phyloP scores from a whole-genome alignment of 2,888 invertebrate genomes.

The Torymus tubicola region DNA sequence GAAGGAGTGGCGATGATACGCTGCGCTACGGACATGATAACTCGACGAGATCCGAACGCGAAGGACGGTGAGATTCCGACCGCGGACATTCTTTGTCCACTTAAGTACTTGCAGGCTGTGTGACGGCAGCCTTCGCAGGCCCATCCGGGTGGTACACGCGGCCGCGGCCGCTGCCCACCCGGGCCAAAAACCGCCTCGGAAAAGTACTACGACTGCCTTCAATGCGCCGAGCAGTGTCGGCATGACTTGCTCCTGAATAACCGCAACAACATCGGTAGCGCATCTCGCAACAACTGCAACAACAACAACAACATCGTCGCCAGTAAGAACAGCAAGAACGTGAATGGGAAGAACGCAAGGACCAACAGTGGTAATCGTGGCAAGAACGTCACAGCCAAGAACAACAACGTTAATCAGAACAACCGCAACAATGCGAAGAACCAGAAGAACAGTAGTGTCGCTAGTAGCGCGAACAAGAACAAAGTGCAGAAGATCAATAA shows the following conservation, averaged over 20 bases:
- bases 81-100: constrained; percentile 91
- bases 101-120: constrained; percentile 96
- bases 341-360: neutral
- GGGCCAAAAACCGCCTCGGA: constrained; percentile 63
- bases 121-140: constrained; percentile 82
- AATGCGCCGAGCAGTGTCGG: constrained; percentile 73
- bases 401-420: constrained; percentile 23
- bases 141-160: constrained; percentile 22
- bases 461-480: neutral
- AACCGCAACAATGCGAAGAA: constrained; percentile 28
- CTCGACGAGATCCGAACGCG: constrained; percentile 65
- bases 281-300: constrained; percentile 26
- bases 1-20: constrained; percentile 96
- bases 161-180: constrained; percentile 48
- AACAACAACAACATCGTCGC: constrained; percentile 8
- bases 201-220: constrained; percentile 73
- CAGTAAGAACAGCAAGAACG: neutral
- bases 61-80: constrained; percentile 73
- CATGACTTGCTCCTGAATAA: constrained; percentile 64
- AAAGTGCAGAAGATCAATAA: constrained; percentile 51
- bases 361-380: neutral
- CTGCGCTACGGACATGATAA: constrained; percentile 89
- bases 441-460: constrained; percentile 15
- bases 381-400: constrained; percentile 3
- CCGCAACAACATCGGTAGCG: constrained; percentile 48